Evolutionary conservation across 2,888 invertebrate genomes (phyloP).

Genomic region (Tenthredo livida): DNA sequence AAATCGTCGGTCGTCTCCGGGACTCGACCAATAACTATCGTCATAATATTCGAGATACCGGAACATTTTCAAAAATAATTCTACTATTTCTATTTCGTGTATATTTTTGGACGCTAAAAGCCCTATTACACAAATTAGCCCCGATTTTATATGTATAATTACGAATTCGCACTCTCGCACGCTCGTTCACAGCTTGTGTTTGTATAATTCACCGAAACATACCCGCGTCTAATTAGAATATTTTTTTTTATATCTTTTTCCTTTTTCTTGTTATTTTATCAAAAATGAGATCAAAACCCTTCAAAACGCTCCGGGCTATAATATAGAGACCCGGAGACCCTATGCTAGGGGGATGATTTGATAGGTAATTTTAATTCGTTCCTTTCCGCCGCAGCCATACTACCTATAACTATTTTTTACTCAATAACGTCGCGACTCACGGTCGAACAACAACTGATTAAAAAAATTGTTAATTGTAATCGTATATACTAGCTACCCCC

Average conservation of each 20-base stretch:
- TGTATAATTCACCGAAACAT: neutral
- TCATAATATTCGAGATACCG: constrained; percentile 54
- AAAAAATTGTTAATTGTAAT: neutral
- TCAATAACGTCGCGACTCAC: neutral
- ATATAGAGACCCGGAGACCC: neutral
- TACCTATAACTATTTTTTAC: neutral
- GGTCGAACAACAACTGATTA: constrained; percentile 11
- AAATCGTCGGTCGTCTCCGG: constrained; percentile 22
- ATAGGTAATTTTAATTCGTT: neutral
- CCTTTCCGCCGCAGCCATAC: constrained; percentile 9
- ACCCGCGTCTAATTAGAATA: neutral
- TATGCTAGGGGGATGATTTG: neutral
- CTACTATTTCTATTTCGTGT: neutral
- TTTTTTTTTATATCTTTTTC: no score
- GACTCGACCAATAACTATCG: constrained; percentile 51
- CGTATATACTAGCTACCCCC: neutral
- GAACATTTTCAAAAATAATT: constrained; percentile 2
- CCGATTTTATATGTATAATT: no score
- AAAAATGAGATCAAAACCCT: neutral
- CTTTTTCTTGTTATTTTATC: neutral
- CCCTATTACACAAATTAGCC: no score
- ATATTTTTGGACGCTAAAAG: no score
- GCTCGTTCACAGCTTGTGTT: no score
- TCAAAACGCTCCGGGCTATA: neutral
- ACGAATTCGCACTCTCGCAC: no score